phyloP scores from a whole-genome alignment of 1,140 invertebrate genomes.

The Sycophila sp. region DNA sequence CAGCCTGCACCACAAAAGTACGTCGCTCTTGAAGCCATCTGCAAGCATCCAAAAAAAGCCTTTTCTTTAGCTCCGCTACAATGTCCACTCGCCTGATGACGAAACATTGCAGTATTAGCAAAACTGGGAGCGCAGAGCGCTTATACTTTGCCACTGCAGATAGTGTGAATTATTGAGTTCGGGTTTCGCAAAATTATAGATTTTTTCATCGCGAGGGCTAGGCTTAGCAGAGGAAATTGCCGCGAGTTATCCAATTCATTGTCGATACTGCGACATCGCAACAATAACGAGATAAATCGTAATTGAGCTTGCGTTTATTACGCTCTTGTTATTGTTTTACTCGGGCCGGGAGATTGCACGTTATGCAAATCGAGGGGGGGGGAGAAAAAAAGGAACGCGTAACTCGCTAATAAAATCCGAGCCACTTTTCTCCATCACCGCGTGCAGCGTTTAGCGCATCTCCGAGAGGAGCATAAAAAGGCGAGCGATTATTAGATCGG shows the following conservation, averaged over 20 bases:
- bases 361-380: background rate
- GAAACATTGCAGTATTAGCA: too few species aligned
- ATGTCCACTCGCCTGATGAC: background rate
- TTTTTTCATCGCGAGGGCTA: background rate
- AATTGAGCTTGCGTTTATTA: background rate
- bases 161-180: background rate
- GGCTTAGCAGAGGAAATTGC: background rate
- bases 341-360: background rate
- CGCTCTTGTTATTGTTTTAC: constrained; percentile 2
- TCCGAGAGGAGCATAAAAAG: too few species aligned
- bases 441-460: too few species aligned
- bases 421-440: too few species aligned
- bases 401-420: too few species aligned
- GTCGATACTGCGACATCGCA: background rate
- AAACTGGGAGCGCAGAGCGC: background rate
- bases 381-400: background rate
- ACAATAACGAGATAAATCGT: constrained; percentile 11
- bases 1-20: constrained; percentile 84
- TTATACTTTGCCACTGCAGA: background rate
- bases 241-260: constrained; percentile 1
- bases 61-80: background rate
- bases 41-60: constrained; percentile 40
- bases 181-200: background rate
- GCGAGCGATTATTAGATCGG: too few species aligned
- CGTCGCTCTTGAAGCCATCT: constrained; percentile 80